phyloP scores from a whole-genome alignment of 2,113 vertebrate genomes.

The Cervus canadensis region DNA sequence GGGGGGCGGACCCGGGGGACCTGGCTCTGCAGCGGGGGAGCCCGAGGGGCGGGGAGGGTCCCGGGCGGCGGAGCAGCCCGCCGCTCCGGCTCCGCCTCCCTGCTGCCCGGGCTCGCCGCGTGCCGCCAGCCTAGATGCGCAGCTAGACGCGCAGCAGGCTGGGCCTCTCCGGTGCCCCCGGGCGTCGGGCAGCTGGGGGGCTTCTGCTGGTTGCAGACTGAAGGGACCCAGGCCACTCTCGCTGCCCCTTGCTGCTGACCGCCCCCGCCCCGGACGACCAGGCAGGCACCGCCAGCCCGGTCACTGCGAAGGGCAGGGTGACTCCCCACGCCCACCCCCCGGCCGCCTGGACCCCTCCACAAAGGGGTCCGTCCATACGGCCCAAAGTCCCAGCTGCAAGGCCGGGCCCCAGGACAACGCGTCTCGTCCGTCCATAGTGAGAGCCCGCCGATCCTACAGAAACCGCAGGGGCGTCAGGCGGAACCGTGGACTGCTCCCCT shows the following conservation, averaged over 20 bases:
- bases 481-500: not conserved
- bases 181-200: not conserved
- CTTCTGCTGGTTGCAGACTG: not conserved
- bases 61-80: not conserved
- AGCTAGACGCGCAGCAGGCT: not conserved
- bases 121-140: not conserved
- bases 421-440: accelerated
- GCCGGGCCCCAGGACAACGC: not conserved
- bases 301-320: not conserved
- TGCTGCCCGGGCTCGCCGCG: not conserved
- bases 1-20: not conserved
- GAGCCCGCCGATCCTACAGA: not conserved
- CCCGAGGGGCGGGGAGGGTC: not conserved
- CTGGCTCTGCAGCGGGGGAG: not conserved
- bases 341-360: not conserved
- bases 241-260: not conserved
- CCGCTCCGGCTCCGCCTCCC: not conserved
- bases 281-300: not conserved
- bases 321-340: not conserved
- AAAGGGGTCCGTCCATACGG: not conserved
- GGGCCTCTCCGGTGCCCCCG: not conserved
- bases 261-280: not conserved
- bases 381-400: not conserved
- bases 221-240: not conserved
- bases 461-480: accelerated